Evolutionary conservation across 2,888 invertebrate genomes (phyloP), one percentile per base, ranked within the genome.

Genomic region (Polyommatus icarus): DNA sequence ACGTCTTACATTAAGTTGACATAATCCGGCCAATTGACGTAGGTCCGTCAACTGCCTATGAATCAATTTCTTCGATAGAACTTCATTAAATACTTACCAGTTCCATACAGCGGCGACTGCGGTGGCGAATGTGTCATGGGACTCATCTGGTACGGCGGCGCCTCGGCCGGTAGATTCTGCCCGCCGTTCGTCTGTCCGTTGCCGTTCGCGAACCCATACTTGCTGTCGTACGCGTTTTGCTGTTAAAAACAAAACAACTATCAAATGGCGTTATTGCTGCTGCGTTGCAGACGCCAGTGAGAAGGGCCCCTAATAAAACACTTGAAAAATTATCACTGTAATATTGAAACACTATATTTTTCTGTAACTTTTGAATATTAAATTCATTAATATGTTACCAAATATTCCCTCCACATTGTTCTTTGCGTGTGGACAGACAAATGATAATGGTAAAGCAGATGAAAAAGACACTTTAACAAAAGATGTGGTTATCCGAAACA

Each of bases 121-220:
- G 94, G 94, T 0, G 94, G 94, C 0, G 94, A 93, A 77, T 93
- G 91, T 6, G 93, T 87, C 91, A 93, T 90, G 1, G 89, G 87
- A 78, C 85, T 90, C 86, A 84, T 80, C 78, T 91, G 92, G 83
- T 93, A 93, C 0, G 92, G 90, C 18, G 92, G 91, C 0, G 84
- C 91, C 1, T 94, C 95, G 36, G 88, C 91, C 24, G 80, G 87
- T 84, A 84, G 91, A 79, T 76, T 88, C 85, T 89, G 91, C 85
- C 81, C 85, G 84, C 86, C 87, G 83, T 85, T 81, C 76, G 84
- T 89, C 80, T 87, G 82, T 78, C 87, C 91, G 81, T 89, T 91
- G 76, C 89, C 87, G 84, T 91, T 94, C 79, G 95, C 93, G 87
- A 95, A 95, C 71, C 96, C 95, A 85, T 96, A 96, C 84, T 96